Evolutionary conservation across 2,888 invertebrate genomes (phyloP).

Genomic region (Lapara coniferarum): DNA sequence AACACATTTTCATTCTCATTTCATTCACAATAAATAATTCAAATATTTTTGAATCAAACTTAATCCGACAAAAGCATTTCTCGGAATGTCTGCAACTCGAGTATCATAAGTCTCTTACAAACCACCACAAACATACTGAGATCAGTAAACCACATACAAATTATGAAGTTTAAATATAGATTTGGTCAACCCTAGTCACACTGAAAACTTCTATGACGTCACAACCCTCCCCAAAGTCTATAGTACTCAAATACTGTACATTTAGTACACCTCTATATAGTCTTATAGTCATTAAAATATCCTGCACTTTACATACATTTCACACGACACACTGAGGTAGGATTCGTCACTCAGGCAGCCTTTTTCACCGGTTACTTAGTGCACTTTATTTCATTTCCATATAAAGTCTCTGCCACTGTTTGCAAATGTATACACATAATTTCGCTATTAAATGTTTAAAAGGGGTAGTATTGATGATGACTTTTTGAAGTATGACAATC

Average conservation of each 20-base stretch:
- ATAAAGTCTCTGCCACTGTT: background rate
- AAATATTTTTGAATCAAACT: background rate
- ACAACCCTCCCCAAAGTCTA: constrained; percentile 5
- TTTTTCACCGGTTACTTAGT: background rate
- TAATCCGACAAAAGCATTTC: constrained; percentile 11
- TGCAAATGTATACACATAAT: background rate
- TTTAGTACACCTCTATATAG: constrained; percentile 8
- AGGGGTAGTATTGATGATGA: no score
- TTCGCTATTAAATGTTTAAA: no score
- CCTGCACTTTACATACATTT: constrained; percentile 11
- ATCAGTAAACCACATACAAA: background rate
- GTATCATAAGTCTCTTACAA: constrained; percentile 5
- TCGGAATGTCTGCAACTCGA: constrained; percentile 35
- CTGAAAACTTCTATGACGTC: background rate
- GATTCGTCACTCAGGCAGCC: constrained; percentile 6
- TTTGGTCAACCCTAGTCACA: background rate
- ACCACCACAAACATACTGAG: constrained; percentile 11
- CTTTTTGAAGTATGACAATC: no score
- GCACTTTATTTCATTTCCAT: background rate
- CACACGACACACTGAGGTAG: constrained; percentile 16
- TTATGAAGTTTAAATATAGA: background rate
- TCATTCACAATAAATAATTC: background rate
- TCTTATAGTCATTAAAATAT: background rate
- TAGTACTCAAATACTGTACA: background rate
- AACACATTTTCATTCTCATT: no score